Percentiles rank a stretch among this genome's conserved stretches.
These are phyloP conservation scores for Salvator merianae DNA, from an alignment of 2,113 vertebrate genomes.

Conservation along the genomic window DNA sequence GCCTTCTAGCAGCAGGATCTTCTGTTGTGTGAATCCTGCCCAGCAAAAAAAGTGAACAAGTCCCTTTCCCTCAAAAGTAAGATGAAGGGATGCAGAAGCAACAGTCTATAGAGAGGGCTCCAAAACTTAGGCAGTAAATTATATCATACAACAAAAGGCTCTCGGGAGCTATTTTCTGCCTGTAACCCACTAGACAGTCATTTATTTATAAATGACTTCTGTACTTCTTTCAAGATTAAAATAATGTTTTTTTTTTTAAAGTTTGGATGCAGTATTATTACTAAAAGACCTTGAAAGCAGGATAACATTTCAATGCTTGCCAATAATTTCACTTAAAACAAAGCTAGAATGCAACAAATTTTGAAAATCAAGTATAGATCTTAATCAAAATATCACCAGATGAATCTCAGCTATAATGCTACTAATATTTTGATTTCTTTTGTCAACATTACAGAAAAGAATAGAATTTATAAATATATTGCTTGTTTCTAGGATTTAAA, in stretches of 20 bases:
- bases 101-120: too few species aligned
- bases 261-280: background rate
- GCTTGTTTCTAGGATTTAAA: background rate
- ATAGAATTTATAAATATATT: background rate
- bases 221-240: background rate
- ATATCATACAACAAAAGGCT: too few species aligned
- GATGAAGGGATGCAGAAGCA: too few species aligned
- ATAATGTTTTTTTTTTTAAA: background rate
- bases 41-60: too few species aligned
- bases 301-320: background rate
- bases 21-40: too few species aligned
- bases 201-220: too few species aligned
- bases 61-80: too few species aligned
- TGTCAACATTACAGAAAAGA: background rate
- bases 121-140: too few species aligned
- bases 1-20: too few species aligned
- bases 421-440: constrained; percentile 5
- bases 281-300: background rate
- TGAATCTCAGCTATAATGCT: background rate
- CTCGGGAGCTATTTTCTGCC: too few species aligned
- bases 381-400: background rate
- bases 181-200: too few species aligned
- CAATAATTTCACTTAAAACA: background rate
- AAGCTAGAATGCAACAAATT: background rate
- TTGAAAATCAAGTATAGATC: constrained; percentile 1